These are phyloP conservation scores for Anarsia innoxiella DNA, from an alignment of 2,888 invertebrate genomes.

Conservation along the genomic window DNA sequence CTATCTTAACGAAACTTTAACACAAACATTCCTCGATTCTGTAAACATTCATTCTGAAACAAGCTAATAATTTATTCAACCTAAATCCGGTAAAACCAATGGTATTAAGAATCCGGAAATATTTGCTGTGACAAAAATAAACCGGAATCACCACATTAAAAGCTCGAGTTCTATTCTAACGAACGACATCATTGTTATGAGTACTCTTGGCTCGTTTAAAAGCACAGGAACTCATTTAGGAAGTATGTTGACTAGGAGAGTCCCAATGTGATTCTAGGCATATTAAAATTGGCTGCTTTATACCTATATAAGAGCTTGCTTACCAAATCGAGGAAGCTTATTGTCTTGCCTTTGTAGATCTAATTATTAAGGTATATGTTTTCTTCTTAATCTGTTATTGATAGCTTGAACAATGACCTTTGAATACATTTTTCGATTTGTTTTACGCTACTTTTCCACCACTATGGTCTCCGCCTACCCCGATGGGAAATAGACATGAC, in stretches of 20 bases:
- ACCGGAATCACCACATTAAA: constrained; percentile 7
- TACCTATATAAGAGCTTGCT: too few species aligned
- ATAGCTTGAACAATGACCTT: not conserved
- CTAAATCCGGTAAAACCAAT: not conserved
- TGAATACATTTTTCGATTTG: too few species aligned
- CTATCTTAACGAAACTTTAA: not conserved
- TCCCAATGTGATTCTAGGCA: too few species aligned
- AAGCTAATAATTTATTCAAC: not conserved
- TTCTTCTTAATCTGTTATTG: not conserved
- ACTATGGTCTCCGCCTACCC: too few species aligned
- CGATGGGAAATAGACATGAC: not conserved
- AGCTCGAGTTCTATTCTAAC: constrained; percentile 9
- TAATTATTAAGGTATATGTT: not conserved
- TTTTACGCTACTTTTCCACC: too few species aligned
- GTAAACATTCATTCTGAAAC: not conserved
- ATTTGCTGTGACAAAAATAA: not conserved
- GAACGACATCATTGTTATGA: constrained; percentile 6
- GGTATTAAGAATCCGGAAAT: not conserved
- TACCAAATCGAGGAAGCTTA: not conserved
- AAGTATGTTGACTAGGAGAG: not conserved
- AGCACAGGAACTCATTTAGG: not conserved
- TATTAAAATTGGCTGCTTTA: too few species aligned
- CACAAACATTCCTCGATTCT: not conserved
- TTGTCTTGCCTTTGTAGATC: not conserved
- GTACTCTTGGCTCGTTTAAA: not conserved